These are phyloP conservation scores for Acanthoscelides obtectus DNA, from an alignment of 2,888 invertebrate species.

Conservation along the genomic window DNA sequence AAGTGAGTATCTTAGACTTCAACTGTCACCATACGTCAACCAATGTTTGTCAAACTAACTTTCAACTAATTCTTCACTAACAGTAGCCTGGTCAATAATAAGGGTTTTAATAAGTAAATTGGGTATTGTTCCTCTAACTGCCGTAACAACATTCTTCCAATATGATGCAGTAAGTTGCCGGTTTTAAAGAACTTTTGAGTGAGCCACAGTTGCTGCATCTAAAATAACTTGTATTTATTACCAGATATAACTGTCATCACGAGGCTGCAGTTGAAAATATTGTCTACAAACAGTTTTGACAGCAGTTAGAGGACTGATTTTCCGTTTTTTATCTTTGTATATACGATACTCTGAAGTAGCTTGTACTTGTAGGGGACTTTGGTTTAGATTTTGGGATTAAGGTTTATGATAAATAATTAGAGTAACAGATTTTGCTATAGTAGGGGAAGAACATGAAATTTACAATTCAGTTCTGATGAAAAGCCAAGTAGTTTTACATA, in stretches of 20 bases:
- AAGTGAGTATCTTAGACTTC: constrained; percentile 66
- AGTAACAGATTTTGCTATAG: no score
- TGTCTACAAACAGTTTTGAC: no score
- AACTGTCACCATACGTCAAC: background rate
- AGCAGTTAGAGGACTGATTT: background rate
- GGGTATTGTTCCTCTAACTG: background rate
- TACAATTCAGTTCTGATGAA: no score
- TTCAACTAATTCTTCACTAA: constrained; percentile 8
- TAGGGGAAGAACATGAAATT: background rate
- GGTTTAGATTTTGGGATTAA: background rate
- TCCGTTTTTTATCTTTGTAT: background rate
- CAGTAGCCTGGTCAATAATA: background rate
- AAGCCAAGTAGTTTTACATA: no score
- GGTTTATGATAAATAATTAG: background rate
- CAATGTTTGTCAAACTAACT: constrained; percentile 20
- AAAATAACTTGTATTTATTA: no score
- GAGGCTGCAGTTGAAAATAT: no score
- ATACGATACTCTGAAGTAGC: background rate
- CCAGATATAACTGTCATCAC: no score
- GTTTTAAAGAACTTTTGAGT: no score
- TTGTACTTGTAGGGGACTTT: background rate
- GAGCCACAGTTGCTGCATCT: no score
- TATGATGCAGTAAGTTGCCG: no score
- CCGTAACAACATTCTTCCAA: no score
- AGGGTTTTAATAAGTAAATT: no score